Conservation (phyloP, 2,888 invertebrate genomes). For the Megalurothrips usitatus region DNA sequence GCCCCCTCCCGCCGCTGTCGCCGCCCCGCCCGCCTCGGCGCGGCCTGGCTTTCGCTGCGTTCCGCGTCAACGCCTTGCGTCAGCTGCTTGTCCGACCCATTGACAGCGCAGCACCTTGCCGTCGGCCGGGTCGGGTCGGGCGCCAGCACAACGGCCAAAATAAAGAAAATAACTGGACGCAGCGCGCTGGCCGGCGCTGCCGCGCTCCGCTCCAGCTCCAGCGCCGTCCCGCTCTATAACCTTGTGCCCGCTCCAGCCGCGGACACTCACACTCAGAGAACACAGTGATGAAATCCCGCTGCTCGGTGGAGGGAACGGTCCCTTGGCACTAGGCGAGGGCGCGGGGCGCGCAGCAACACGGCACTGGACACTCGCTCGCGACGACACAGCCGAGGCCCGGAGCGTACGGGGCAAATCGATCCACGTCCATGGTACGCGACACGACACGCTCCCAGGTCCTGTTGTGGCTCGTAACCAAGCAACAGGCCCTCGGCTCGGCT, state of each 20-base stretch:
- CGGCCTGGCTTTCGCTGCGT: constrained; percentile 12
- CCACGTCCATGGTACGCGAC: not conserved
- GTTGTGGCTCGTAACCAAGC: constrained; percentile 19
- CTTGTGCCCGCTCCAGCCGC: not conserved
- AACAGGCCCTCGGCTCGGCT: not conserved
- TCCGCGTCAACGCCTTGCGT: constrained; percentile 21
- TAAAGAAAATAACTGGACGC: not conserved
- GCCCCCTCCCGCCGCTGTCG: too few relatives aligned
- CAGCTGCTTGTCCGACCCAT: not conserved
- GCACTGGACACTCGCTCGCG: not conserved
- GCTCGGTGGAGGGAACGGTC: not conserved
- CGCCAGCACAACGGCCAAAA: not conserved
- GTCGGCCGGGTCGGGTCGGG: too few relatives aligned
- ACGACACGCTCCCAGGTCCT: not conserved
- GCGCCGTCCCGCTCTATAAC: constrained; percentile 3
- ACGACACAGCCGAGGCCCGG: not conserved
- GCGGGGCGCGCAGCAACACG: constrained; percentile 1
- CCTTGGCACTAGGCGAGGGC: not conserved
- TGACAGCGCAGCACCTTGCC: not conserved
- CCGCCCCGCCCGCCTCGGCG: not conserved
- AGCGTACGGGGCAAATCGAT: not conserved
- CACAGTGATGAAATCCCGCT: not conserved
- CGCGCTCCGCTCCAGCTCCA: not conserved
- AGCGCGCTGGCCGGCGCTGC: not conserved
- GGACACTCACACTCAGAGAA: not conserved